Evolutionary conservation across 1,140 invertebrate genomes (phyloP).

Genomic region (Papilio dardanus): DNA sequence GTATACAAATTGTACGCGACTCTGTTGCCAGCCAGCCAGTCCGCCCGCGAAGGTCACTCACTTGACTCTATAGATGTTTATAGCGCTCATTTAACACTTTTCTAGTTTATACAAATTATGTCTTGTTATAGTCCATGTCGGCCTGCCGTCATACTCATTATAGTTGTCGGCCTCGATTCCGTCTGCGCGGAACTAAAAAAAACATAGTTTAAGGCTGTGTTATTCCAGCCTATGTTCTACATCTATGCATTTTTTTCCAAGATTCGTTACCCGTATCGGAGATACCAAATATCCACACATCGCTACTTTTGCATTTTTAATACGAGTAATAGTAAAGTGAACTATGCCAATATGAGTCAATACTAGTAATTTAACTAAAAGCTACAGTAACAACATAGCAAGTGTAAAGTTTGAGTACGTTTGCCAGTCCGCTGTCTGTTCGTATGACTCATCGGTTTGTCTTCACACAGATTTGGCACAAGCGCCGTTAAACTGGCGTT

Average conservation of each 20-base stretch:
- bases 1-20: constrained; percentile 48
- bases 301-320: no score
- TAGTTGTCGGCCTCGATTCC: not conserved
- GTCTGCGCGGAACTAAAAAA: not conserved
- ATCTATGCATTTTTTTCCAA: no score
- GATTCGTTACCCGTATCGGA: no score
- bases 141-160: not conserved
- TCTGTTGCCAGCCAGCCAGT: constrained; percentile 58
- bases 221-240: no score
- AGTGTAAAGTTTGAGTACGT: not conserved
- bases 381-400: not conserved
- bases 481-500: constrained; percentile 13
- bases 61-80: constrained; percentile 46
- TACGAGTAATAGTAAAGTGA: no score
- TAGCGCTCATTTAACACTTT: constrained; percentile 24
- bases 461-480: constrained; percentile 2
- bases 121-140: not conserved
- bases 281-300: no score
- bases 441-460: not conserved
- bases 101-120: not conserved
- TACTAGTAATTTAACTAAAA: no score
- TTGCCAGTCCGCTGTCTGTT: not conserved
- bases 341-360: not conserved
- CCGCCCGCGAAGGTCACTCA: constrained; percentile 64
- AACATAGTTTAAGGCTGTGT: no score